Conservation (phyloP, 2,888 invertebrate species). For the Noctua janthe region DNA sequence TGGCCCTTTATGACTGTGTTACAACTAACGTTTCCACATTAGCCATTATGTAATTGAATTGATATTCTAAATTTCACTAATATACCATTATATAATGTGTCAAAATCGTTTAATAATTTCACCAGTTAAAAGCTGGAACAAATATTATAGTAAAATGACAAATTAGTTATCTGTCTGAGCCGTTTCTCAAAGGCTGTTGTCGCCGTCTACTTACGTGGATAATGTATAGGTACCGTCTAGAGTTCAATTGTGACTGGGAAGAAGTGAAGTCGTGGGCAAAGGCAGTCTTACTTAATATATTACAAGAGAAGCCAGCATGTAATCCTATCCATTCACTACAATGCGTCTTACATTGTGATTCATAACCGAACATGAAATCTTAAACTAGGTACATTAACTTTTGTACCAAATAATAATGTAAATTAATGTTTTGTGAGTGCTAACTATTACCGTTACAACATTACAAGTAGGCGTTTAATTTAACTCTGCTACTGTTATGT, state of each 20-base stretch:
- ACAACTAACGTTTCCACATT: slow-evolving; percentile 25
- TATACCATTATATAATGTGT: slow-evolving; percentile 31
- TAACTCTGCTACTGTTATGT: slow-evolving; percentile 59
- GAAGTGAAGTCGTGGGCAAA: slow-evolving; percentile 47
- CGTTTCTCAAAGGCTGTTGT: slow-evolving; percentile 19
- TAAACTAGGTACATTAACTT: slow-evolving; percentile 56
- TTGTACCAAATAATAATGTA: slow-evolving; percentile 62
- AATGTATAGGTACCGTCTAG: slow-evolving; percentile 31
- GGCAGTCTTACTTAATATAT: slow-evolving; percentile 57
- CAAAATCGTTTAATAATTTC: slow-evolving; percentile 42
- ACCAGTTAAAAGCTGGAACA: slow-evolving; percentile 16
- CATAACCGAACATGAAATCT: slow-evolving; percentile 54
- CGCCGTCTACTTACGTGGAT: slow-evolving; percentile 14
- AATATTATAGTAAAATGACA: slow-evolving; percentile 10
- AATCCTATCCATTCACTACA: slow-evolving; percentile 55
- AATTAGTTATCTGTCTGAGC: slow-evolving; percentile 26
- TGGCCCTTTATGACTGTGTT: slow-evolving; percentile 56
- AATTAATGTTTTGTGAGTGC: slow-evolving; percentile 61
- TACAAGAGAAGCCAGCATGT: slow-evolving; percentile 46
- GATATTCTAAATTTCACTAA: slow-evolving; percentile 45
- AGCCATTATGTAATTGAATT: slow-evolving; percentile 51
- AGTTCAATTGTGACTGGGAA: slow-evolving; percentile 49
- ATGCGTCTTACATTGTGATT: slow-evolving; percentile 51
- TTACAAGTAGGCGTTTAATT: slow-evolving; percentile 63
- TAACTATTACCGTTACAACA: slow-evolving; percentile 62